A percentile compares a stretch with the other conserved stretches of the same genome.
Conservation (phyloP, 2,113 vertebrate genomes). For the Ariopsis seemanni region DNA sequence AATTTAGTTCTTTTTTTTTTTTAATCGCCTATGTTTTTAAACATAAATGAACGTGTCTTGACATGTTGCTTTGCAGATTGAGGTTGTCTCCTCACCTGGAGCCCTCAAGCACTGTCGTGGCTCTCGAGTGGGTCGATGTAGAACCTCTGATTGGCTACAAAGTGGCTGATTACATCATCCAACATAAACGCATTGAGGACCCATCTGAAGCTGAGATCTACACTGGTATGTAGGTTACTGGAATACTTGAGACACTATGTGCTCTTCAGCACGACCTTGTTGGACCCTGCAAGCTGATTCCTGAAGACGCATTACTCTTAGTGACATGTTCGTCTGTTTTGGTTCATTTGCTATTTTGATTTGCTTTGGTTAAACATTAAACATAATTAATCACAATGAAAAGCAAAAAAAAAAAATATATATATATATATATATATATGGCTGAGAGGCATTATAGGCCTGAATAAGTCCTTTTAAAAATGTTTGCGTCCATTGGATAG, state of each 20-base stretch:
- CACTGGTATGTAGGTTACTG: conserved; percentile 78
- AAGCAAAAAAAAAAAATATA: not conserved
- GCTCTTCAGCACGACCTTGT: not conserved
- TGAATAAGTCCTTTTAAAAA: not conserved
- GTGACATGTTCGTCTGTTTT: not conserved
- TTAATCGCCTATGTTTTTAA: not conserved
- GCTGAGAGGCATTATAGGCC: not conserved
- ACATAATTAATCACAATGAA: not conserved
- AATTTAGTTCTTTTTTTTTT: too few relatives aligned
- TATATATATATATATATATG: too few relatives aligned
- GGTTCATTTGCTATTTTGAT: not conserved
- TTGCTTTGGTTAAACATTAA: not conserved
- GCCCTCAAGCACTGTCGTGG: conserved; percentile 94
- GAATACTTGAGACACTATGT: not conserved
- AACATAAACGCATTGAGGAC: conserved; percentile 95
- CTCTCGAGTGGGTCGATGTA: conserved; percentile 93
- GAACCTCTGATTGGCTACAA: conserved; percentile 93
- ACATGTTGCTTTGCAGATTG: conserved; percentile 70
- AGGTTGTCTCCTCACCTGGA: conserved; percentile 86
- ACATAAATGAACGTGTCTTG: not conserved
- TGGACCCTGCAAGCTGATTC: not conserved
- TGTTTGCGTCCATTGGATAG: not conserved
- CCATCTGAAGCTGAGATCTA: conserved; percentile 93
- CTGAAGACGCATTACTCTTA: not conserved
- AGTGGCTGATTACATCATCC: conserved; percentile 93